phyloP scores from a whole-genome alignment of 1,140 invertebrate species.

The Polypedilum pembai region DNA sequence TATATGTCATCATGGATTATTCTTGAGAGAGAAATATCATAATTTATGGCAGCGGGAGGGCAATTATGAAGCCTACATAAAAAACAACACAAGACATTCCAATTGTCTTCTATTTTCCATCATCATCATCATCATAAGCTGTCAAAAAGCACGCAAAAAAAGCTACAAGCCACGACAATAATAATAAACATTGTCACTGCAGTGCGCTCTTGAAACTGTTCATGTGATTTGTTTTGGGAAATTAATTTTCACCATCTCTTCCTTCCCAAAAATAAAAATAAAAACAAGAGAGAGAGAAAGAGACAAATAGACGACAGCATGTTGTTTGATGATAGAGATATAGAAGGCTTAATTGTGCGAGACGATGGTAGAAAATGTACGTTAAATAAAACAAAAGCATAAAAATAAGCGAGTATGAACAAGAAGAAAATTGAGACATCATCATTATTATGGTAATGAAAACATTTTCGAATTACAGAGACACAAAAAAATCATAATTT shows the following conservation, averaged over 20 bases:
- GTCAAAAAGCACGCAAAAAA: not conserved
- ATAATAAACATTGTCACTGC: not conserved
- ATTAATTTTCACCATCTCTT: slow-evolving; percentile 25
- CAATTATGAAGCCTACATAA: not conserved
- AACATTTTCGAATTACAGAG: slow-evolving; percentile 10
- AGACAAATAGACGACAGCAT: not conserved
- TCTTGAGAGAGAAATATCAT: not conserved
- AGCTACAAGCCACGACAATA: no score
- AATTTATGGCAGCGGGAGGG: slow-evolving; percentile 9
- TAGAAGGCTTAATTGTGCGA: slow-evolving; percentile 24
- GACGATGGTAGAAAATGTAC: not conserved
- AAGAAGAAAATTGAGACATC: slow-evolving; percentile 14
- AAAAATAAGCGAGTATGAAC: not conserved
- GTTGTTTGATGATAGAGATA: not conserved
- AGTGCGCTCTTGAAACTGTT: slow-evolving; percentile 3
- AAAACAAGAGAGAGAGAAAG: not conserved
- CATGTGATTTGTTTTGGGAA: slow-evolving; percentile 27
- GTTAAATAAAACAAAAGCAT: no score
- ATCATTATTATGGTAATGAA: slow-evolving; percentile 28
- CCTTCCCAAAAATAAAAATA: not conserved
- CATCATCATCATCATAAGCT: not conserved
- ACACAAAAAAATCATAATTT: not conserved
- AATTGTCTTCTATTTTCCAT: slow-evolving; percentile 12
- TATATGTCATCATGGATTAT: not conserved
- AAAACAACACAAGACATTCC: not conserved